These are phyloP conservation scores for Caenorhabditis sinica DNA, from an alignment of 2,888 invertebrate genomes.

Conservation along the genomic window DNA sequence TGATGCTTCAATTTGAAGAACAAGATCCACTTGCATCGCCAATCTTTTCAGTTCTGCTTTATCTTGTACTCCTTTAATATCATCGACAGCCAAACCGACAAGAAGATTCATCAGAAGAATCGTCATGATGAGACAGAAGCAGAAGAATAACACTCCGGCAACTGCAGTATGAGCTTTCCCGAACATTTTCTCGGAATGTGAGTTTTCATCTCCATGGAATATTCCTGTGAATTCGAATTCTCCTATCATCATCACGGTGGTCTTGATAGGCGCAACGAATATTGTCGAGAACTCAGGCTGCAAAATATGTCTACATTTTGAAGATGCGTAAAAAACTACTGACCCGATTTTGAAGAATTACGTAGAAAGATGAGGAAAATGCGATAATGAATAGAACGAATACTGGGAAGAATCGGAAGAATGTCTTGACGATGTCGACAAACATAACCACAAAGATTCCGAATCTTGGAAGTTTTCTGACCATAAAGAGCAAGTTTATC, in stretches of 20 bases:
- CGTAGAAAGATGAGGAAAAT: conserved; percentile 76
- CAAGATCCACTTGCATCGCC: conserved; percentile 80
- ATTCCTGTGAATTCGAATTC: conserved; percentile 84
- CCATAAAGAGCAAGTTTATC: conserved; percentile 84
- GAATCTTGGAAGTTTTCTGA: conserved; percentile 84
- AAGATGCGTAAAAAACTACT: conserved; percentile 10
- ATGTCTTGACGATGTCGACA: conserved; percentile 84
- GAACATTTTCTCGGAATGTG: conserved; percentile 66
- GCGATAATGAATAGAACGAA: conserved; percentile 83
- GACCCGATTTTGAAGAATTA: conserved; percentile 81
- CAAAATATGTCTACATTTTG: conserved; percentile 18
- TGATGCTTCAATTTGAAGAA: conserved; percentile 71
- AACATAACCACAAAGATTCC: conserved; percentile 85
- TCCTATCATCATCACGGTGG: conserved; percentile 84
- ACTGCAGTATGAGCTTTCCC: conserved; percentile 69
- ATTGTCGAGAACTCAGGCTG: conserved; percentile 81
- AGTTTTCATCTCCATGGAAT: conserved; percentile 79
- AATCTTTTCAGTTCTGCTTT: conserved; percentile 85
- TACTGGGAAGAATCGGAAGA: conserved; percentile 84
- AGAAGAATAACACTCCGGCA: conserved; percentile 84
- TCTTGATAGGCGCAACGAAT: conserved; percentile 83
- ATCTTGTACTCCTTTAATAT: conserved; percentile 86
- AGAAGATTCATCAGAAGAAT: conserved; percentile 84
- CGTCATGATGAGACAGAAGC: conserved; percentile 84
- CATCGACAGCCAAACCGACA: conserved; percentile 86